These are phyloP conservation scores for Sorex maritimensis DNA, from an alignment of 2,797 vertebrate species.

Conservation along the genomic window DNA sequence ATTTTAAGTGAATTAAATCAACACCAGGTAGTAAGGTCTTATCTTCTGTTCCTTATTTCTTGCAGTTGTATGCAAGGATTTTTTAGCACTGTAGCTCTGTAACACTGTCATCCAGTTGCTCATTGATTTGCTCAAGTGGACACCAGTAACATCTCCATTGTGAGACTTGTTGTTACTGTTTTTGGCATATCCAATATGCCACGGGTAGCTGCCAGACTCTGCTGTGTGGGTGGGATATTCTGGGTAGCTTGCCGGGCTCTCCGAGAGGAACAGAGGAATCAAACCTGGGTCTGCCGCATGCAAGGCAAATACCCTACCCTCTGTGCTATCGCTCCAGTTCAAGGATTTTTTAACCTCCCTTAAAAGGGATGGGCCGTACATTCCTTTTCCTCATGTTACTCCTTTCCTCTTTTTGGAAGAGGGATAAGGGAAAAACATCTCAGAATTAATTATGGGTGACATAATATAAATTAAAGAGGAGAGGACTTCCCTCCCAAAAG, in stretches of 20 bases:
- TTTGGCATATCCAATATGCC: too few species aligned
- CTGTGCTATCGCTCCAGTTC: background rate
- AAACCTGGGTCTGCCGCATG: too few species aligned
- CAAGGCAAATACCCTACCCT: too few species aligned
- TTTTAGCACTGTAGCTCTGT: background rate
- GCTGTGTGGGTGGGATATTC: too few species aligned
- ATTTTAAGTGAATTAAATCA: slow-evolving; percentile 65
- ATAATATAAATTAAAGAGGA: background rate
- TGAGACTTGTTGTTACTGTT: too few species aligned
- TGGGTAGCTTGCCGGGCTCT: too few species aligned
- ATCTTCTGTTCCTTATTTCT: background rate
- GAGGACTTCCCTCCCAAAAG: background rate
- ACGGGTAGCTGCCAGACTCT: too few species aligned
- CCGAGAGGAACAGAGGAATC: too few species aligned
- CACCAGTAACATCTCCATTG: too few species aligned
- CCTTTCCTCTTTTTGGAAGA: slow-evolving; percentile 22
- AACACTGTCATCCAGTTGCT: too few species aligned
- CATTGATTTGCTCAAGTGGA: too few species aligned
- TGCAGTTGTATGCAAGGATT: background rate
- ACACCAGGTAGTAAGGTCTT: background rate
- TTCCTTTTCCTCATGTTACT: background rate
- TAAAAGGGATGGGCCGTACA: background rate
- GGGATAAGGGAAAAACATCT: background rate
- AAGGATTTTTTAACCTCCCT: background rate
- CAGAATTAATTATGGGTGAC: slow-evolving; percentile 45